phyloP scores from a whole-genome alignment of 2,888 invertebrate species.

The Metalampra italica region DNA sequence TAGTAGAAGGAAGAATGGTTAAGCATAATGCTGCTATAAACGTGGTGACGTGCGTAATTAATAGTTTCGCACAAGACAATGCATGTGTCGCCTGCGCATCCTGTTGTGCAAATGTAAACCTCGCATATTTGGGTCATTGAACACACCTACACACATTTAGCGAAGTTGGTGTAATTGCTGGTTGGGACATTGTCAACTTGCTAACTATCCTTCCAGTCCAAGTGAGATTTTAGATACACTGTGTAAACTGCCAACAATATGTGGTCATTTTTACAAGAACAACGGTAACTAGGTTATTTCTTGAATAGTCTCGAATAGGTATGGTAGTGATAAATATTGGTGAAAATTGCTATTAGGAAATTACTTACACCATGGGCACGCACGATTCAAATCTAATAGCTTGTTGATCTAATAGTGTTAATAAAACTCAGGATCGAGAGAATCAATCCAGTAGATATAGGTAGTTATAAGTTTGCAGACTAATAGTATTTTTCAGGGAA shows the following conservation, averaged over 20 bases:
- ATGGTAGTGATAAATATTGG: too few species aligned
- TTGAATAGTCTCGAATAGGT: too few species aligned
- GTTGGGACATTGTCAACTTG: conserved; percentile 6
- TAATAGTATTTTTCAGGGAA: too few species aligned
- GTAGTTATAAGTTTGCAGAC: too few species aligned
- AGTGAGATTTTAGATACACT: not conserved
- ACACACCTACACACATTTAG: conserved; percentile 9
- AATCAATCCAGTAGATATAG: too few species aligned
- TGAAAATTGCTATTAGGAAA: too few species aligned
- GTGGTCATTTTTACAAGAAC: not conserved
- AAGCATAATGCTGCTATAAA: too few species aligned
- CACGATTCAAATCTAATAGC: too few species aligned
- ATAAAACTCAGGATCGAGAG: too few species aligned
- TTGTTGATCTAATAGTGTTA: too few species aligned
- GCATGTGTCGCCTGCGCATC: conserved; percentile 8
- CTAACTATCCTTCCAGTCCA: conserved; percentile 4
- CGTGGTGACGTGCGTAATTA: not conserved
- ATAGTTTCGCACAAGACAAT: conserved; percentile 12
- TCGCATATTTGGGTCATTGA: conserved; percentile 15
- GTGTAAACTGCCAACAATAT: not conserved
- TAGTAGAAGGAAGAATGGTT: too few species aligned
- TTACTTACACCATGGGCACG: not conserved
- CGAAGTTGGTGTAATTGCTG: conserved; percentile 3
- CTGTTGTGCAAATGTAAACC: not conserved
- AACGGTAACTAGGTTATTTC: not conserved